Base-by-base conservation (phyloP, 2,797 vertebrate species). In the Neoniphon sammara region DNA sequence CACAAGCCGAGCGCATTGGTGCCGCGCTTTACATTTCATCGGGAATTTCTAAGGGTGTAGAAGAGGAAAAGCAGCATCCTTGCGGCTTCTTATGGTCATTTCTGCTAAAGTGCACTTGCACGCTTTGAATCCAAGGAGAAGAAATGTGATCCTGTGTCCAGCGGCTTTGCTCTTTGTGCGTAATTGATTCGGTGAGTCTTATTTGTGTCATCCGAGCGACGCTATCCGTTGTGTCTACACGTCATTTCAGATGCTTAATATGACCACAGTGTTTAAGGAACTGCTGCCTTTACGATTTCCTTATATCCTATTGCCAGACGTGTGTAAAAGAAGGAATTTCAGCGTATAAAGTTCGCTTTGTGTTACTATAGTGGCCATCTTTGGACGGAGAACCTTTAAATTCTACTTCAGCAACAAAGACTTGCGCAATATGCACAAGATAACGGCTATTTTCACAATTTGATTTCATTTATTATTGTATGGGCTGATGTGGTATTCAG, bases 141-240 rank as follows among this genome's bases (percentile, higher is more conserved):
- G 30, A 76, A 50, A 85, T 82, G 76, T 71, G 78, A 84, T 55
- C 66, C 74, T 2, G 75, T 21, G 55, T 25, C 27, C 66, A 2
- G 70, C 63, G 34, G 71, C 44, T 68, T 52, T 64, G 80, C 67
- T 83, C 60, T 70, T 66, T 42, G 83, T 78, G 78, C 85, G 82
- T 87, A 80, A 86, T 85, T 90, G 84, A 88, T 77, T 73, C 87
- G 91, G 93, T 93, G 82, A 92, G 91, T 88, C 77, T 82, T 58
- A 70, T 86, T 85, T 80, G 62, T 88, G 66, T 80, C 82, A 47
- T 42, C 47, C 49, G 59, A 4, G 2, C 14, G 62, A 65, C 46
- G 36, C 42, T 23, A 42, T 44, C 80, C 52, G 21, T 66, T 73
- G 56, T 57, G 20, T 83, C 60, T 54, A 39, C 44, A 5, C 46